These are phyloP conservation scores for Antechinus flavipes DNA, from an alignment of 2,113 vertebrate species.

Conservation along the genomic window DNA sequence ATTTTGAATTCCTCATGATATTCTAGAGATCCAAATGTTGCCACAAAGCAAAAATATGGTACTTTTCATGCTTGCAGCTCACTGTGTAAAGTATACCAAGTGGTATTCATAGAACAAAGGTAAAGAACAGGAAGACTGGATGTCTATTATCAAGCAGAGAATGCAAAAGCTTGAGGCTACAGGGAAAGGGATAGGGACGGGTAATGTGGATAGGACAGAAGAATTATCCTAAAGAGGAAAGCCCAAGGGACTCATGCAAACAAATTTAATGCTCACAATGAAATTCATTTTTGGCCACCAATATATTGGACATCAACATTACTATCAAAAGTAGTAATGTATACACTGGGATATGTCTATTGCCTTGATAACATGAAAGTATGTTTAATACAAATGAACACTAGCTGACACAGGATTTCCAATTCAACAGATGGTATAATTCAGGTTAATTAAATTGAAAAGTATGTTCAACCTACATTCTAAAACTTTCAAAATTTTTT, in stretches of 20 bases:
- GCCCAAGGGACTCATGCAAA: not conserved
- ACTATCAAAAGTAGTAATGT: not conserved
- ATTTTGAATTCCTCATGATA: not conserved
- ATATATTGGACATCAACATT: too few relatives aligned
- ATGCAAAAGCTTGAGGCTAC: not conserved
- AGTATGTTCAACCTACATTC: not conserved
- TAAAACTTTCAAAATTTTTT: not conserved
- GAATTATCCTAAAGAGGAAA: not conserved
- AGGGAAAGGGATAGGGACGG: not conserved
- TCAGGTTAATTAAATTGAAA: not conserved
- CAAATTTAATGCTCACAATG: not conserved
- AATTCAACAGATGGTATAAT: not conserved
- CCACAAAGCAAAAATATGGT: not conserved
- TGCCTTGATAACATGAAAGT: not conserved
- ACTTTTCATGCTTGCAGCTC: not conserved
- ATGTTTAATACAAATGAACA: not conserved
- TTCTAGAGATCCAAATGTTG: not conserved
- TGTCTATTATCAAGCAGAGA: not conserved
- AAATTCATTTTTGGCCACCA: not conserved
- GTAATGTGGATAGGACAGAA: too few relatives aligned
- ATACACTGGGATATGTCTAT: not conserved
- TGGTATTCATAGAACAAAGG: not conserved
- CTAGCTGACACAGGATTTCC: not conserved
- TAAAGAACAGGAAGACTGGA: not conserved
- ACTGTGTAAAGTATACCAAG: not conserved